phyloP scores from a whole-genome alignment of 2,888 invertebrate genomes.

The Eustalomyia histrio region DNA sequence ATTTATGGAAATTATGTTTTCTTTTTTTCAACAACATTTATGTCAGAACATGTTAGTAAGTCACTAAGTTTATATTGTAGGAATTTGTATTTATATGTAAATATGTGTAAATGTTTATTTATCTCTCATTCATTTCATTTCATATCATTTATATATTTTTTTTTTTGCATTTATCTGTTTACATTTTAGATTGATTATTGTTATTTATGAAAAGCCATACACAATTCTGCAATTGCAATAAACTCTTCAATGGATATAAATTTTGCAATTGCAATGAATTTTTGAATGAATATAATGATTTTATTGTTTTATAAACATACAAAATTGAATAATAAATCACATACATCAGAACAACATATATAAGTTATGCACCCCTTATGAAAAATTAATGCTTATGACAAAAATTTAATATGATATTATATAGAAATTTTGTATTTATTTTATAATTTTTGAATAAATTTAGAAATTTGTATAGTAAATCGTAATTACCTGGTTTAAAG shows the following conservation, averaged over 20 bases:
- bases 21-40: not conserved
- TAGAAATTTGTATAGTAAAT: too few species aligned
- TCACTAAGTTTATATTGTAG: not conserved
- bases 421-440: too few species aligned
- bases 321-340: not conserved
- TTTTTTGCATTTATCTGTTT: not conserved
- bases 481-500: too few species aligned
- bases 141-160: not conserved
- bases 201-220: not conserved
- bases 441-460: too few species aligned
- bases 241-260: not conserved
- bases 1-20: constrained; percentile 5
- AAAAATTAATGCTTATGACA: too few species aligned
- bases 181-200: constrained; percentile 1
- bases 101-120: not conserved
- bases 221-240: not conserved
- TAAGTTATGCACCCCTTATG: too few species aligned
- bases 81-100: not conserved
- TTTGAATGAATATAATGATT: not conserved
- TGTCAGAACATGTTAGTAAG: constrained; percentile 1
- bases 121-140: constrained; percentile 4
- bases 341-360: not conserved
- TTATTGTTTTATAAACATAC: not conserved
- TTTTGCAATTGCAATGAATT: not conserved
- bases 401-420: too few species aligned